A percentile compares a stretch with the other conserved stretches of the same genome.
Conservation (phyloP, 1,140 invertebrate species). For the Cydia amplana region DNA sequence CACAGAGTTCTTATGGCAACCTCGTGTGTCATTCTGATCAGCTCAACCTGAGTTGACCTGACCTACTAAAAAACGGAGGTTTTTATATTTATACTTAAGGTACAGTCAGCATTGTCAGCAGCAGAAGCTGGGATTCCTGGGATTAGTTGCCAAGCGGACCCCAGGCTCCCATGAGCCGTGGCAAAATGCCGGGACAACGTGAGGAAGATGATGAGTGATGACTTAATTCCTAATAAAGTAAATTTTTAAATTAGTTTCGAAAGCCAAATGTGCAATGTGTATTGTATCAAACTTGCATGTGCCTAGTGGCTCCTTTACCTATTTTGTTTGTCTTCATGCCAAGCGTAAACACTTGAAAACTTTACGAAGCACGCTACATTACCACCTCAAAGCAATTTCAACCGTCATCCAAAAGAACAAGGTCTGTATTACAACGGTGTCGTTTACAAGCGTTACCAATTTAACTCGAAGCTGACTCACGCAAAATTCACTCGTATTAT, state of each 20-base stretch:
- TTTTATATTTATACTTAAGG: too few relatives aligned
- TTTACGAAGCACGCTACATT: background rate
- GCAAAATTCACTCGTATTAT: constrained; percentile 28
- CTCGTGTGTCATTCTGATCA: too few relatives aligned
- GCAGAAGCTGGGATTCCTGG: too few relatives aligned
- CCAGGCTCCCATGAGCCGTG: too few relatives aligned
- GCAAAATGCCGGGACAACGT: too few relatives aligned
- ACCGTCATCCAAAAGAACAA: background rate
- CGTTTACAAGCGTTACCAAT: background rate
- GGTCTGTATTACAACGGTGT: background rate
- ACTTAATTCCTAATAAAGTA: too few relatives aligned
- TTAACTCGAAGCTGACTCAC: constrained; percentile 32
- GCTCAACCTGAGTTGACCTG: too few relatives aligned
- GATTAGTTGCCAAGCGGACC: too few relatives aligned
- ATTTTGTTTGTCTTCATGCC: constrained; percentile 23
- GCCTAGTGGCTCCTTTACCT: background rate
- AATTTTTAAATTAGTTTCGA: constrained; percentile 2
- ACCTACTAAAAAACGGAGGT: too few relatives aligned
- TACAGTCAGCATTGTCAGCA: too few relatives aligned
- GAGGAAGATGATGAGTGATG: too few relatives aligned
- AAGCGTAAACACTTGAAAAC: constrained; percentile 21
- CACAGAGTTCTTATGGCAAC: too few relatives aligned
- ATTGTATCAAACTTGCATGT: background rate
- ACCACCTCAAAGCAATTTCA: background rate
- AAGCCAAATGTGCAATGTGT: background rate